phyloP scores from a whole-genome alignment of 2,797 vertebrate species.

The Artibeus lituratus region DNA sequence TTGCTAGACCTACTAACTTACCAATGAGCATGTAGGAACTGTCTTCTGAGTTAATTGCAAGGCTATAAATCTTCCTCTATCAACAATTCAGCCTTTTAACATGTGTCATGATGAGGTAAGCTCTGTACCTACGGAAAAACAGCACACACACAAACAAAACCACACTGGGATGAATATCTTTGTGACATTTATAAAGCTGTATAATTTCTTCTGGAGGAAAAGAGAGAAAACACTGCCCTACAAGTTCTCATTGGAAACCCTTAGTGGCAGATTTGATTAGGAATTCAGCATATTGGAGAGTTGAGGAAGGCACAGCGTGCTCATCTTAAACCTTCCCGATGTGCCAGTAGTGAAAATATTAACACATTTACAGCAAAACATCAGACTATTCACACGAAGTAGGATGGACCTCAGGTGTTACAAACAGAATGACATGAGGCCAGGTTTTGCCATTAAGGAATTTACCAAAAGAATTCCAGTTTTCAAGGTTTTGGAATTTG shows the following conservation, averaged over 20 bases:
- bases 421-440: neutral
- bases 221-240: neutral
- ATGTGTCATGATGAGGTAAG: neutral
- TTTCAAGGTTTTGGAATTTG: neutral
- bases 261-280: neutral
- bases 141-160: neutral
- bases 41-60: neutral
- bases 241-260: neutral
- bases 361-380: neutral
- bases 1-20: neutral
- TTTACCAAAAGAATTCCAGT: neutral
- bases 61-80: neutral
- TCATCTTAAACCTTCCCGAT: neutral
- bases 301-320: neutral
- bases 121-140: neutral
- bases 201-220: neutral
- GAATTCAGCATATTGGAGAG: neutral
- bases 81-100: neutral
- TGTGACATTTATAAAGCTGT: neutral
- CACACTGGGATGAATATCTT: neutral
- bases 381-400: neutral
- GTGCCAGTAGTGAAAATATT: neutral
- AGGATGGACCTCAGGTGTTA: neutral
- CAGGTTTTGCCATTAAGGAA: neutral
- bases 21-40: neutral